Evolutionary conservation across 2,113 vertebrate species (phyloP), one percentile per base, ranked within the genome.

Genomic region (Silurus meridionalis): DNA sequence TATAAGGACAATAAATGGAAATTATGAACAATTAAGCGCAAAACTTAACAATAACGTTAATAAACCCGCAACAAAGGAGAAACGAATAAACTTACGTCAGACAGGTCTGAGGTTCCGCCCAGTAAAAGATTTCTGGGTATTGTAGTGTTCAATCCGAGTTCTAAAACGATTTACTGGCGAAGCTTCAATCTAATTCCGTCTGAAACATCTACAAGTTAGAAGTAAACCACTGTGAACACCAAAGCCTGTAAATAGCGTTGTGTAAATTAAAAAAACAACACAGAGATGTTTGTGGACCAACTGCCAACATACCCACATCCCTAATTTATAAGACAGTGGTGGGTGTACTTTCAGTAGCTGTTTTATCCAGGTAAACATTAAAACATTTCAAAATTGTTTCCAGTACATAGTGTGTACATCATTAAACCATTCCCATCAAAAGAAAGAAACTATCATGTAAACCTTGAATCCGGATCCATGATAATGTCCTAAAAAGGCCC

Each of bases 61-160:
- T 61, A 71, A 58, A 79, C 17, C 5, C 52, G 37, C 10, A 50
- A 63, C 48, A 84, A 61, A 75, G 63, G 66, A 81, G 77, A 90
- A 84, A 75, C 28, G 61, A 82, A 15, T 48, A 90, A 90, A 88
- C 84, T 88, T 90, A 88, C 82, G 50, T 53, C 84, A 86, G 80
- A 86, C 89, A 72, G 60, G 75, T 78, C 60, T 58, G 13, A 46
- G 50, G 61, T 21, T 64, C 67, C 37, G 6, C 28, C 66, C 81
- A 61, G 46, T 74, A 5, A 19, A 28, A 25, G 85, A 19, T 28
- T 69, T 83, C 82, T 89, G 88, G 88, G 85, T 82, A 82, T 85
- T 83, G 88, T 72, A 71, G 86, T 84, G n/a, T 75, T 53, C 21
- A 46, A 0, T 61, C 17, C 46, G 15, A 80, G 2, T 37, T 13